A percentile compares a stretch with the other conserved stretches of the same genome.
Evolutionary conservation across 2,797 vertebrate species (phyloP).

Genomic region (Gallinago stenura): DNA sequence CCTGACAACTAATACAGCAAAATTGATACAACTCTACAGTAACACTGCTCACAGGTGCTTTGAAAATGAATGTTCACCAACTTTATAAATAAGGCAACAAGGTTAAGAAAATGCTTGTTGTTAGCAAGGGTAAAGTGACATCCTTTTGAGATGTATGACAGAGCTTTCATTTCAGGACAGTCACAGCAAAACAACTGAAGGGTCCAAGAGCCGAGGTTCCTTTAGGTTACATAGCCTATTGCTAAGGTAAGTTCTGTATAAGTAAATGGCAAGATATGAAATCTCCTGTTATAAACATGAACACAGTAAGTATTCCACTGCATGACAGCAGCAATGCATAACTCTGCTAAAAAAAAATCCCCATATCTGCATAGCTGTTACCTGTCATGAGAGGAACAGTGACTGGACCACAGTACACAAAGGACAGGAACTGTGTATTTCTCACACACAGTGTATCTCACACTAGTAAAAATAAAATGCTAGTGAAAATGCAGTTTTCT

Average conservation of each 20-base stretch:
- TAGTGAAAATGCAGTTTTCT: neutral
- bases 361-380: neutral
- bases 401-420: neutral
- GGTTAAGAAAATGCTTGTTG: conserved; percentile 28
- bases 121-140: neutral
- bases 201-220: conserved; percentile 6
- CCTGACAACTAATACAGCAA: neutral
- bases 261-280: conserved; percentile 29
- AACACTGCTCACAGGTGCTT: conserved; percentile 8
- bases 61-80: conserved; percentile 8
- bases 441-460: neutral
- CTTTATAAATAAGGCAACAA: conserved; percentile 68
- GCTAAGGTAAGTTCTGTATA: conserved; percentile 20
- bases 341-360: neutral
- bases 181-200: conserved; percentile 19
- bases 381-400: neutral
- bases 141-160: neutral
- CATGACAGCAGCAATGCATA: conserved; percentile 29
- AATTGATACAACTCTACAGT: neutral
- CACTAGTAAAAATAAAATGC: neutral
- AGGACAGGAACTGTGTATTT: neutral
- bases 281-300: conserved; percentile 24
- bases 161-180: neutral
- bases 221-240: conserved; percentile 4
- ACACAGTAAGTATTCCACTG: neutral